These are phyloP conservation scores for Drosophila chauvacae DNA, from an alignment of 1,140 invertebrate species.

Conservation along the genomic window DNA sequence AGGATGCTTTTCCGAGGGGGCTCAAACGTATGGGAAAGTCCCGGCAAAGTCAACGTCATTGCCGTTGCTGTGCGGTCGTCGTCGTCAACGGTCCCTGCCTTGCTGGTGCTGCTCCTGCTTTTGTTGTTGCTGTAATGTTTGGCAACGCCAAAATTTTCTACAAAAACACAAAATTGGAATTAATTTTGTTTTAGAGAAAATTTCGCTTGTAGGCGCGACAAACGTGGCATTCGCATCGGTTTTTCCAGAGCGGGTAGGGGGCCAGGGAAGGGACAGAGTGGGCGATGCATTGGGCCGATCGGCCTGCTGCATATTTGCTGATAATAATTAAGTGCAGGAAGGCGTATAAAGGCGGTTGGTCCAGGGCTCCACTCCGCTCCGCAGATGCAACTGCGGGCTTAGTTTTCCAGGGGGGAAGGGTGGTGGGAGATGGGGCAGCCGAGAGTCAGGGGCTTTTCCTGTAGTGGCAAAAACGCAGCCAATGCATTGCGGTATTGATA, in stretches of 20 bases:
- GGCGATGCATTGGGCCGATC: constrained; percentile 26
- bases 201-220: constrained; percentile 70
- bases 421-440: neutral
- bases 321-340: constrained; percentile 83
- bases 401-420: constrained; percentile 7
- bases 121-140: constrained; percentile 66
- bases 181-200: constrained; percentile 84
- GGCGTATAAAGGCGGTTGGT: constrained; percentile 69
- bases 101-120: constrained; percentile 29
- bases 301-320: constrained; percentile 79
- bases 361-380: constrained; percentile 26
- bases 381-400: constrained; percentile 47
- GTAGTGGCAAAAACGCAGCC: constrained; percentile 43
- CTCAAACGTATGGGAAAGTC: constrained; percentile 25
- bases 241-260: neutral
- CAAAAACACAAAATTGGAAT: constrained; percentile 81
- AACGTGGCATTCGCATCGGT: constrained; percentile 25
- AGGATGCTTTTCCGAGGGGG: constrained; percentile 15
- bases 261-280: neutral
- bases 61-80: constrained; percentile 47
- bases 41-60: constrained; percentile 73
- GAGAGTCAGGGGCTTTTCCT: constrained; percentile 9
- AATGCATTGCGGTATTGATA: constrained; percentile 71
- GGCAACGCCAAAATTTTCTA: constrained; percentile 78
- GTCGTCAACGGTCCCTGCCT: constrained; percentile 47